Percentiles rank a stretch among this genome's conserved stretches.
phyloP scores from a whole-genome alignment of 53 echinoderm and acorn worm species.

The Hippasteria phrygiana region DNA sequence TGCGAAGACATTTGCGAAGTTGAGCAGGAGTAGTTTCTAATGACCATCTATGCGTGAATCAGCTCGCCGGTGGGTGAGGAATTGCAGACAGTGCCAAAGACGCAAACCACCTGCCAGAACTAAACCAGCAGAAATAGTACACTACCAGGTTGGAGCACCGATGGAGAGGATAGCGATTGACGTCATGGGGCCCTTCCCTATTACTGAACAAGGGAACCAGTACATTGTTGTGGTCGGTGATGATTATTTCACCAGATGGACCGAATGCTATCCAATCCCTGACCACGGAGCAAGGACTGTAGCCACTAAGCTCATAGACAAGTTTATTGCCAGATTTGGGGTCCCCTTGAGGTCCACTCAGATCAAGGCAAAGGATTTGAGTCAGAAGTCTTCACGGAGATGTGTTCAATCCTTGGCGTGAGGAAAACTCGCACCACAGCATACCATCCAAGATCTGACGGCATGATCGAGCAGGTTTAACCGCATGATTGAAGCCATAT shows the following conservation, averaged over 20 bases:
- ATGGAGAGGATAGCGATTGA: constrained; percentile 11
- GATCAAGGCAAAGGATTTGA: not conserved
- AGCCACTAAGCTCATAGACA: constrained; percentile 15
- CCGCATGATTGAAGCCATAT: too few relatives aligned
- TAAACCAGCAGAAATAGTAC: not conserved
- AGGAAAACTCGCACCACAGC: too few relatives aligned
- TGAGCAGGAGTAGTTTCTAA: constrained; percentile 23
- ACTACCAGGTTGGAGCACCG: too few relatives aligned
- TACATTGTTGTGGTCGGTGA: constrained; percentile 29
- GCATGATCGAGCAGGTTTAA: too few relatives aligned
- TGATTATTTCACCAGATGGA: constrained; percentile 46
- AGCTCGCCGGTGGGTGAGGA: constrained; percentile 9
- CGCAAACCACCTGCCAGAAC: not conserved
- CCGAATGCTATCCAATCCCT: constrained; percentile 21
- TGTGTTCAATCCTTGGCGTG: too few relatives aligned
- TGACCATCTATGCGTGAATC: constrained; percentile 37
- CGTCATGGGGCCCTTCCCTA: too few relatives aligned
- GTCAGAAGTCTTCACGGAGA: too few relatives aligned
- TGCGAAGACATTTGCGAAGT: constrained; percentile 26
- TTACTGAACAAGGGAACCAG: too few relatives aligned
- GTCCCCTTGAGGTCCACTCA: constrained; percentile 21
- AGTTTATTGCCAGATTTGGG: constrained; percentile 22
- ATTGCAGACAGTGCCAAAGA: constrained; percentile 24
- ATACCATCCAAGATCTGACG: too few relatives aligned
- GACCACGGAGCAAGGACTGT: constrained; percentile 10